Base-by-base conservation (phyloP, 2,113 vertebrate species). In the Cairina moschata region DNA sequence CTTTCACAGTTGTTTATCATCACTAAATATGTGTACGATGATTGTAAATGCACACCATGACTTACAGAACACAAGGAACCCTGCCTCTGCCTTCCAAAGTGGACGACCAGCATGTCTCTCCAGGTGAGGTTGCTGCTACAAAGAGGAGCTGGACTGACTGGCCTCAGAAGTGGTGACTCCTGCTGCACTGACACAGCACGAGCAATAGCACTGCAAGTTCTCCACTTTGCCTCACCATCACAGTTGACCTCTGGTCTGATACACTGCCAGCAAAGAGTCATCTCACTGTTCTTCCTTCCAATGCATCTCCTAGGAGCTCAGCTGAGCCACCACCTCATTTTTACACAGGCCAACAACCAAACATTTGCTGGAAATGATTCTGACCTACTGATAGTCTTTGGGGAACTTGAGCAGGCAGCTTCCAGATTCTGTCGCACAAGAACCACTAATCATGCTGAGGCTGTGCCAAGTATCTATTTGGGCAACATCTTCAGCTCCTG, bases 241-340 rank as follows among this genome's bases (percentile, higher is more conserved):
- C 2, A 14, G 16, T n/a, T 83, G 67, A 50, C 42, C 68, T 76
- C 76, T 60, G 14, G 17, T 7, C 67, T 75, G 88, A 25, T 38
- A 46, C n/a, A 1, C 0, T 71, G 55, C 40, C 71, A 90, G 31
- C 28, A 58, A 58, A 66, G 50, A 58, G 42, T 46, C 25, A 46
- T 77, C 76, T 72, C 5, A 1, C 48, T 58, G 25, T 25, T 90
- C 52, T 72, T 91, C 75, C 42, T 60, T 62, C 58, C 71, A 18
- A 73, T 13, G 23, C 28, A 32, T 17, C 6, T 44, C 26, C 42
- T 7, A 73, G 50, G 46, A 90, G 60, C 52, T 58, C 63, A 85
- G 71, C 67, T 90, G 76, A 90, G n/a, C 66, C 82, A 59, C 34
- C 50, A 86, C 32, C 63, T 90, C 86, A 44, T 89, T 90, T 83